A percentile compares a stretch with the other conserved stretches of the same genome.
phyloP scores from a whole-genome alignment of 1,140 invertebrate species.

The Leptinotarsa texana region DNA sequence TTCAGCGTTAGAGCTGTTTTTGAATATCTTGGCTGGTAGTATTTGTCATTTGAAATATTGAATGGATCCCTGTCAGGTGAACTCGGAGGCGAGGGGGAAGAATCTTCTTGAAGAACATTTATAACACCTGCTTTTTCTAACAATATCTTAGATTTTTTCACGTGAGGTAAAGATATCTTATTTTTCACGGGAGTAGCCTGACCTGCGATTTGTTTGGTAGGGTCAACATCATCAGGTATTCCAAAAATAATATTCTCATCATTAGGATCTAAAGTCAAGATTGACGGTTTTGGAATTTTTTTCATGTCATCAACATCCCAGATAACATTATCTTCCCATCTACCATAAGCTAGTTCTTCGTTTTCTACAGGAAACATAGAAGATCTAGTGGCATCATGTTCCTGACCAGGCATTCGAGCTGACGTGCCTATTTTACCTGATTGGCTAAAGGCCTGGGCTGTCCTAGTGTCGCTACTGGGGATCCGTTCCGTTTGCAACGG shows the following conservation, averaged over 20 bases:
- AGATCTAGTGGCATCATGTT: conserved; percentile 88
- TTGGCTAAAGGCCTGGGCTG: conserved; percentile 88
- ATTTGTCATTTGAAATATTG: conserved; percentile 98
- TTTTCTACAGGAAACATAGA: conserved; percentile 98
- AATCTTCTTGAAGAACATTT: conserved; percentile 88
- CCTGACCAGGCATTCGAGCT: conserved; percentile 46
- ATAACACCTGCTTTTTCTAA: conserved; percentile 95
- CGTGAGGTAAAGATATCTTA: conserved; percentile 90
- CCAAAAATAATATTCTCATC: conserved; percentile 97
- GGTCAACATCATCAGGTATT: conserved; percentile 91
- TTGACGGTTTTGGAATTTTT: conserved; percentile 88
- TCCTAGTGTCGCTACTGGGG: conserved; percentile 88
- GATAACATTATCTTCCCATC: conserved; percentile 98
- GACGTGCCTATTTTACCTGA: conserved; percentile 68
- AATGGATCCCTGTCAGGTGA: conserved; percentile 94
- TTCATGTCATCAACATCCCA: conserved; percentile 70
- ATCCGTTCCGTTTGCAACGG: conserved; percentile 77
- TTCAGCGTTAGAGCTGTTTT: conserved; percentile 77
- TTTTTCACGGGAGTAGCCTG: conserved; percentile 76
- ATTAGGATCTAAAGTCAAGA: conserved; percentile 95
- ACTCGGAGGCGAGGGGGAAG: conserved; percentile 85
- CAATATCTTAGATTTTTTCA: conserved; percentile 95
- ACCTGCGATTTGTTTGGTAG: conserved; percentile 68
- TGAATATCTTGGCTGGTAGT: conserved; percentile 87
- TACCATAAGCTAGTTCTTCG: conserved; percentile 89